Percentiles rank a stretch among this genome's conserved stretches.
Conservation (phyloP, 2,113 vertebrate genomes). For the Mormoops blainvillei region DNA sequence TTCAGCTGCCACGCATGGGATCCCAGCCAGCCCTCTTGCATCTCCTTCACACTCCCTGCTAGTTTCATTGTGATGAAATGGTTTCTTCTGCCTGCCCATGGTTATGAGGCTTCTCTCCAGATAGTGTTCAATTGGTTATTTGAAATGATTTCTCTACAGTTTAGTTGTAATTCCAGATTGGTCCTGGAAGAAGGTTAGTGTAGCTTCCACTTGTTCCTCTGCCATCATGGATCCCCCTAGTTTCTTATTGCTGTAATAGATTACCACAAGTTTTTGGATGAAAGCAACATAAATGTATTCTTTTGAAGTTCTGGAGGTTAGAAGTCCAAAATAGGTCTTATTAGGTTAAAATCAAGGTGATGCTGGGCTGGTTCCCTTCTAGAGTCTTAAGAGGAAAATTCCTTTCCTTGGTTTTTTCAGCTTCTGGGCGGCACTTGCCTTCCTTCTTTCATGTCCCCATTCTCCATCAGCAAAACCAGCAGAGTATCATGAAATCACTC, state of each 20-base stretch:
- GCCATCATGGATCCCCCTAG: neutral
- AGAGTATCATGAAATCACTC: neutral
- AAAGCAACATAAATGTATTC: neutral
- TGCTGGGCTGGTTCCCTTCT: neutral
- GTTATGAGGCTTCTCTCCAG: too few species aligned
- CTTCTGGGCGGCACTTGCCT: neutral
- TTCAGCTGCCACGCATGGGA: too few species aligned
- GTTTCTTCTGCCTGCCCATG: too few species aligned
- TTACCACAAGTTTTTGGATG: neutral
- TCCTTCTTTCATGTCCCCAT: neutral
- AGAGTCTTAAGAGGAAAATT: neutral
- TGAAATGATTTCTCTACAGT: too few species aligned
- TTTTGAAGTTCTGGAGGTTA: neutral
- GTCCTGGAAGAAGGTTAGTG: too few species aligned
- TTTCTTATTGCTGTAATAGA: neutral
- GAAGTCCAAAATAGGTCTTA: neutral
- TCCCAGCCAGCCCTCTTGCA: too few species aligned
- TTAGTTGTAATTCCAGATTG: too few species aligned
- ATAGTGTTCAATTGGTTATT: too few species aligned
- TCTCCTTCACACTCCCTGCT: too few species aligned
- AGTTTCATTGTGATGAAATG: too few species aligned
- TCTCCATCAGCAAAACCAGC: neutral
- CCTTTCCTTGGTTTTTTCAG: neutral
- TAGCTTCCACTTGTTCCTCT: too few species aligned
- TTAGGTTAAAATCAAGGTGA: neutral